Base-by-base conservation (phyloP, 1,140 invertebrate species). In the Pseudoatta argentina region DNA sequence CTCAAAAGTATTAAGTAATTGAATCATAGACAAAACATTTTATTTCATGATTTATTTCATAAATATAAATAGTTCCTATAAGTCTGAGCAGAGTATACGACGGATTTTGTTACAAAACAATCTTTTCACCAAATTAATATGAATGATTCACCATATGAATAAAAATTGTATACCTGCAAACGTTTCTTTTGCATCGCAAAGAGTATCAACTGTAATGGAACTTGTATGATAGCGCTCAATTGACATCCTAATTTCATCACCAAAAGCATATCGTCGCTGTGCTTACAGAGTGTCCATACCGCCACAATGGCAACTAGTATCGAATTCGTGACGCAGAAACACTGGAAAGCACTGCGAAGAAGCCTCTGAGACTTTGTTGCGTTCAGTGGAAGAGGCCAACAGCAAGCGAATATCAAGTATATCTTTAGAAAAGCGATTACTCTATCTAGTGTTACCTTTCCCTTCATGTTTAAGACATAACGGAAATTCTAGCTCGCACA, bases 301-400 rank as follows among this genome's bases (percentile, higher is more conserved):
- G 71, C 39, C 3, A 81, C 61, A 6, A 87, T 0, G 30, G 71
- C 39, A 3, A 89, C 7, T 14, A 63, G 1, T 2, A 66, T 10
- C 0, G 85, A 16, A 14, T 67, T 85, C 2, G 87, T 6, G 1
- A 88, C 6, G 1, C 48, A 63, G 6, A 85, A 24, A n/a, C 24
- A 86, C 61, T 82, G 86, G 0, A 81, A n/a, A 1, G 72, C 8
- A 8, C 81, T 51, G 5, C 78, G 73, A 24, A 24, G 27, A 8
- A 86, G 16, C 16, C 48, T 27, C 14, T 85, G 51, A 1, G 14
- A 2, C 61, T 63, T 87, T 0, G 51, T 85, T 0, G 69, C 67
- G 24, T 59, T 63, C 16, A n/a, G 21, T 14, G 86, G 55, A 4
- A 85, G 63, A 18, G 91, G 91, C 89, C 89, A 91, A 21, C 76